Conservation (phyloP, 2,888 invertebrate species). For the Orthosia gothica region DNA sequence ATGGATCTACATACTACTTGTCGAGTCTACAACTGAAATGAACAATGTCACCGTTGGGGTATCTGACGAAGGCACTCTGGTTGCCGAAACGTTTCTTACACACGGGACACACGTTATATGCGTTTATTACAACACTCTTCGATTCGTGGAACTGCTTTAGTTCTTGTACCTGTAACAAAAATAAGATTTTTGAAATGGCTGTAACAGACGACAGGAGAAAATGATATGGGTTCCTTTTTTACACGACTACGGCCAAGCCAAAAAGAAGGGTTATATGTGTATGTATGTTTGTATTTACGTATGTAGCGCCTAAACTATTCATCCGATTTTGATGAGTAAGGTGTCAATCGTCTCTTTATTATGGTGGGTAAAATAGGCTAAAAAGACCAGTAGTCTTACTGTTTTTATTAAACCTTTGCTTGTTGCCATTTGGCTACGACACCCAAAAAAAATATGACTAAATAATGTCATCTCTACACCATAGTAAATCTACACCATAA, state of each 20-base stretch:
- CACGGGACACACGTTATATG: slow-evolving; percentile 97
- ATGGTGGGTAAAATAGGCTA: no score
- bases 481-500: neutral
- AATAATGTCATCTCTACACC: neutral
- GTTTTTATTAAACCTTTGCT: no score
- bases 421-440: no score
- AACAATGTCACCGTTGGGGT: slow-evolving; percentile 97
- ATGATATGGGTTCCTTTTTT: neutral
- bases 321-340: no score
- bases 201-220: neutral
- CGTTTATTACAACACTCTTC: slow-evolving; percentile 96
- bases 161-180: slow-evolving; percentile 93
- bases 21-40: slow-evolving; percentile 95
- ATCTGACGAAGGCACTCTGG: slow-evolving; percentile 98
- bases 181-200: neutral
- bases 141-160: slow-evolving; percentile 95
- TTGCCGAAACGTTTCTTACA: slow-evolving; percentile 98
- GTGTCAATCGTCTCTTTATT: no score
- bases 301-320: no score
- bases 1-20: slow-evolving; percentile 63
- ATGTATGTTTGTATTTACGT: no score
- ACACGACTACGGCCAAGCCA: no score
- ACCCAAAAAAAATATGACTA: neutral
- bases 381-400: no score
- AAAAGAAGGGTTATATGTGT: no score